Evolutionary conservation across 2,113 vertebrate genomes (phyloP), one percentile per base, ranked within the genome.

Genomic region (Lasiurus borealis): DNA sequence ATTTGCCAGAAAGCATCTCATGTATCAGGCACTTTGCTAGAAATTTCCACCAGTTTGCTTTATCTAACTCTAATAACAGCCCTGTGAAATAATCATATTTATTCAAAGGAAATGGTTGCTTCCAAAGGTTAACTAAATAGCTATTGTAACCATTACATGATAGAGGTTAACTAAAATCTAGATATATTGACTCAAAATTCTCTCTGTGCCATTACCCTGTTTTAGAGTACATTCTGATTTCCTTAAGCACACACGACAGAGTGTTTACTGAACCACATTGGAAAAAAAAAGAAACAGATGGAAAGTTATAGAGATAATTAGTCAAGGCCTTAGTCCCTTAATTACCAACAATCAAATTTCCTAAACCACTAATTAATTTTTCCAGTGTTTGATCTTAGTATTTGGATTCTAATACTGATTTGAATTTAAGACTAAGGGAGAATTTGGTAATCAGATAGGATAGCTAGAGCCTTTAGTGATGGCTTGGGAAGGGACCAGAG

Each of bases 221-320:
- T 83, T 19, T 34, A 5, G 34, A 64, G 19, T 71, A 50, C 15
- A 52, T 76, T 66, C 50, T 23, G 6, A 62, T 83, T 82, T 59
- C 23, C n/a, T 16, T 80, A 8, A 5, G 1, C 14, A 25, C n/a
- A 6, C 11, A n/a, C 4, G 4, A 72, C 25, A 8, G 3, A 0
- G 8, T 71, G 40, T 75, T 71, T 75, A 21, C 4, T 80, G 57
- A 54, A 57, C 3, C 5, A 69, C 4, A 29, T 1, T 68, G 82
- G 15, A 14, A 21, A 62, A 59, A 34, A 54, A 78, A 54, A 14
- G 19, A 52, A 94, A 80, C 48, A 66, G 15, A 64, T 52, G 44
- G 64, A 44, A 12, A 6, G 18, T 18, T 59, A 44, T 3, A 76
- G 11, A 76, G 11, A 2, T 68, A 77, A 91, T 86, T 93, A 69